Conservation (phyloP, 2,113 vertebrate genomes). For the Thunnus maccoyii region DNA sequence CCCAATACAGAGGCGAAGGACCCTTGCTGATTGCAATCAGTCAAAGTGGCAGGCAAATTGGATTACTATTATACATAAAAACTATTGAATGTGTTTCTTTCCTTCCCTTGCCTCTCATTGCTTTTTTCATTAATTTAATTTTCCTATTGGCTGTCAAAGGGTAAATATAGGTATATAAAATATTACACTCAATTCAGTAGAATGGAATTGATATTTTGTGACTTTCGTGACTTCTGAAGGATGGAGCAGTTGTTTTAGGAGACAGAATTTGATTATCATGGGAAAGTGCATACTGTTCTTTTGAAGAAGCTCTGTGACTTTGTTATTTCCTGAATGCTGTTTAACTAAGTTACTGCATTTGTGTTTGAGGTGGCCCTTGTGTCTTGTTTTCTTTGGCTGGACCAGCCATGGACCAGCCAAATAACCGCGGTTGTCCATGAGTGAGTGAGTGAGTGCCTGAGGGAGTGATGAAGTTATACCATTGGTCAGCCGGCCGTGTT, state of each 20-base stretch:
- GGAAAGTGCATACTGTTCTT: constrained; percentile 38
- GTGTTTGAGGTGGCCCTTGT: not conserved
- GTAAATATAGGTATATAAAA: constrained; percentile 48
- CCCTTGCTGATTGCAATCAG: constrained; percentile 79
- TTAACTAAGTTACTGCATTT: constrained; percentile 42
- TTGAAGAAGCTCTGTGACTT: constrained; percentile 39
- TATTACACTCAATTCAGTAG: not conserved
- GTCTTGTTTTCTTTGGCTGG: too few species aligned
- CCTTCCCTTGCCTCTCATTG: constrained; percentile 26
- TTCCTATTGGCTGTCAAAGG: constrained; percentile 51
- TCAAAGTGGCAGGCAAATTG: constrained; percentile 78
- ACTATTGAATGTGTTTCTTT: constrained; percentile 51
- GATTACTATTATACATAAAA: constrained; percentile 75
- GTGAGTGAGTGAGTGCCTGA: too few species aligned
- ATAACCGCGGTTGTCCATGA: too few species aligned
- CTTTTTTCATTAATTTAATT: constrained; percentile 51
- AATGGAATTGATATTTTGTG: constrained; percentile 48
- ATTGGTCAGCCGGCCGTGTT: too few species aligned
- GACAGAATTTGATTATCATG: constrained; percentile 44
- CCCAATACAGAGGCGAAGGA: constrained; percentile 53
- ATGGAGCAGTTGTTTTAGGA: constrained; percentile 34
- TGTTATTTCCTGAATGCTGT: constrained; percentile 51
- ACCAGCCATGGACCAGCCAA: too few species aligned
- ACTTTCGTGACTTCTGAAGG: constrained; percentile 37
- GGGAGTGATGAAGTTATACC: too few species aligned